Evolutionary conservation across 2,888 invertebrate species (phyloP).

Genomic region (Gari tellinella): DNA sequence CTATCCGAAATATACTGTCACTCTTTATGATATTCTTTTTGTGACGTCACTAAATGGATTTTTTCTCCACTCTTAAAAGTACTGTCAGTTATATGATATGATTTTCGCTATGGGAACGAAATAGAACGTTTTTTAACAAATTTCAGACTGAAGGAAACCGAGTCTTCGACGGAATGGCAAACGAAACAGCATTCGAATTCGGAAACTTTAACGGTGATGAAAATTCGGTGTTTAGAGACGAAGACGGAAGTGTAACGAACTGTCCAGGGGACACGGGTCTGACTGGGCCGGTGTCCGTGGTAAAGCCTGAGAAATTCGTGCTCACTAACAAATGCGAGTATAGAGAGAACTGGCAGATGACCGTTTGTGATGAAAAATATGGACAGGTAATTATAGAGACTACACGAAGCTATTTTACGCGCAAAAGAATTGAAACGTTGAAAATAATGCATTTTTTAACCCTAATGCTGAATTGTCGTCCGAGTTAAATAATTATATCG

Average conservation of each 20-base stretch:
- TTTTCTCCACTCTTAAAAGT: too few relatives aligned
- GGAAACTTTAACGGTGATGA: slow-evolving; percentile 14
- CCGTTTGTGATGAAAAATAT: slow-evolving; percentile 3
- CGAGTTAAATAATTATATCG: too few relatives aligned
- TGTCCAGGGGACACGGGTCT: slow-evolving; percentile 10
- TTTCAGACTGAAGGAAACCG: slow-evolving; percentile 8
- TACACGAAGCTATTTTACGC: too few relatives aligned
- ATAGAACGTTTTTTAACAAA: too few relatives aligned
- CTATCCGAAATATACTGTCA: too few relatives aligned
- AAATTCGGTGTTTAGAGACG: slow-evolving; percentile 23
- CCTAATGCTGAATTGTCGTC: too few relatives aligned
- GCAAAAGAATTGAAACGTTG: too few relatives aligned
- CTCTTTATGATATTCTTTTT: too few relatives aligned
- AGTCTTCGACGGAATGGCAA: slow-evolving; percentile 2
- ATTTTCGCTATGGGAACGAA: too few relatives aligned
- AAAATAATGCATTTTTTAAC: too few relatives aligned
- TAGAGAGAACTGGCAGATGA: slow-evolving; percentile 25
- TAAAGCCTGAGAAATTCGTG: slow-evolving; percentile 14
- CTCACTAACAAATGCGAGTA: slow-evolving; percentile 3
- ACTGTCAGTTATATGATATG: too few relatives aligned
- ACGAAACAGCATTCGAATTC: not conserved
- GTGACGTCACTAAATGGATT: too few relatives aligned
- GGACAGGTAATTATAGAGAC: slow-evolving; percentile 26
- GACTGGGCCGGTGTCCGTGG: not conserved
- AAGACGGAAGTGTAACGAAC: slow-evolving; percentile 3